These are phyloP conservation scores for Bufotes viridis DNA, from an alignment of 2,797 vertebrate species.

Conservation along the genomic window DNA sequence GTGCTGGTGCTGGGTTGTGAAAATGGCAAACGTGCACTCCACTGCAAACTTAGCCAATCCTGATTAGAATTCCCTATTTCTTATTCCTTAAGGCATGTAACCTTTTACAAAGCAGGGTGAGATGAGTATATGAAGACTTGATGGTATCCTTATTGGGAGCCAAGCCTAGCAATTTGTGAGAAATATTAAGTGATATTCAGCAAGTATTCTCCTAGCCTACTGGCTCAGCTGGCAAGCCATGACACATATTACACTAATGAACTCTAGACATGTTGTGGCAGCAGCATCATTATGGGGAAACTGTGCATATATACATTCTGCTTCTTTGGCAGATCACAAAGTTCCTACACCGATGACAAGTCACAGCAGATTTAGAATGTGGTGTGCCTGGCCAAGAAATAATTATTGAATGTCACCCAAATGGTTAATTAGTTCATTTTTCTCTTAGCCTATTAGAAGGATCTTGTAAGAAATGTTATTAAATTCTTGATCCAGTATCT, in stretches of 20 bases:
- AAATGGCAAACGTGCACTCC: background rate
- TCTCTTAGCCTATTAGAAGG: background rate
- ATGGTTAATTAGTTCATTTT: constrained; percentile 21
- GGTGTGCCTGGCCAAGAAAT: constrained; percentile 3
- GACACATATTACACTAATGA: constrained; percentile 39
- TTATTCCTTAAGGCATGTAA: no score
- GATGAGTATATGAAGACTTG: background rate
- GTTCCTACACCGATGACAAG: constrained; percentile 11
- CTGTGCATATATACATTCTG: background rate
- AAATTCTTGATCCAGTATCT: constrained; percentile 3
- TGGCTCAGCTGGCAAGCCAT: constrained; percentile 33
- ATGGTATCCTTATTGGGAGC: background rate
- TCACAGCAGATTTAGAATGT: constrained; percentile 21
- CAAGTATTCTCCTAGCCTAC: background rate
- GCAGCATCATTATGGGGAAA: constrained; percentile 30
- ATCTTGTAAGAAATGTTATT: background rate
- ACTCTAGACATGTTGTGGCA: constrained; percentile 28
- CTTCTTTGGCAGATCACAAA: background rate
- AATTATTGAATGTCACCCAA: constrained; percentile 29
- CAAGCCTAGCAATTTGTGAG: constrained; percentile 1
- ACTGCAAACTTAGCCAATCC: background rate
- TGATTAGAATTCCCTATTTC: no score
- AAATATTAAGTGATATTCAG: background rate
- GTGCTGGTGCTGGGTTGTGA: background rate
- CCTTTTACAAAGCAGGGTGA: no score